These are phyloP conservation scores for Itoplectis maculator DNA, from an alignment of 2,888 invertebrate species.

Conservation along the genomic window DNA sequence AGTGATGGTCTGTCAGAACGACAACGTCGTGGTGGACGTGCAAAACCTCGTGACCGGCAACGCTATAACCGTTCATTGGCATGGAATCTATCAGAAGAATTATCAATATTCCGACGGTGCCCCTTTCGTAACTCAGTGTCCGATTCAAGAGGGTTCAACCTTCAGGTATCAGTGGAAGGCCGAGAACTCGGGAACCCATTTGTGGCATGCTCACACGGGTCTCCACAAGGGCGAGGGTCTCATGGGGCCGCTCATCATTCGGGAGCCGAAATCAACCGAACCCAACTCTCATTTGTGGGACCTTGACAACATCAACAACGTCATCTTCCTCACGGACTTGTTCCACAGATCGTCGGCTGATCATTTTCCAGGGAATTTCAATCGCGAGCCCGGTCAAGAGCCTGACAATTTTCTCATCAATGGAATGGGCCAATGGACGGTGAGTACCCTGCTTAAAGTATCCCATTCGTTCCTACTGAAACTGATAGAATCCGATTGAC, in stretches of 20 bases:
- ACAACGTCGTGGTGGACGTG: conserved; percentile 94
- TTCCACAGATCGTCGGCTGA: conserved; percentile 89
- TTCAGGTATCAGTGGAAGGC: conserved; percentile 87
- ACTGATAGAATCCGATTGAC: too few species aligned
- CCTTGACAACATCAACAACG: conserved; percentile 60
- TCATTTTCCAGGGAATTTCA: conserved; percentile 91
- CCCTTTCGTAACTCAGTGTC: conserved; percentile 94
- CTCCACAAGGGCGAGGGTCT: conserved; percentile 87
- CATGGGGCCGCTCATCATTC: conserved; percentile 86
- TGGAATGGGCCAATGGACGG: conserved; percentile 88
- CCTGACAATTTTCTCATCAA: conserved; percentile 93
- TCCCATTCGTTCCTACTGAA: too few species aligned
- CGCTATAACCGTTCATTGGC: conserved; percentile 96
- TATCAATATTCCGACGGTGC: conserved; percentile 95
- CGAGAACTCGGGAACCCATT: conserved; percentile 82
- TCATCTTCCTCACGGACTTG: conserved; percentile 69
- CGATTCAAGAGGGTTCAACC: conserved; percentile 94
- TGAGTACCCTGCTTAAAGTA: conserved; percentile 30
- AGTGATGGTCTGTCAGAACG: conserved; percentile 94
- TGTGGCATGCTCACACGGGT: conserved; percentile 83
- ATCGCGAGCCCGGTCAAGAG: conserved; percentile 92
- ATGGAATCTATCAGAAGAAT: conserved; percentile 93
- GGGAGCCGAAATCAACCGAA: conserved; percentile 82
- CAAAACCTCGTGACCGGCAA: conserved; percentile 94
- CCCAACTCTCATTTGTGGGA: conserved; percentile 64